These are phyloP conservation scores for Elachura formosa DNA, from an alignment of 2,113 vertebrate species.

Conservation along the genomic window DNA sequence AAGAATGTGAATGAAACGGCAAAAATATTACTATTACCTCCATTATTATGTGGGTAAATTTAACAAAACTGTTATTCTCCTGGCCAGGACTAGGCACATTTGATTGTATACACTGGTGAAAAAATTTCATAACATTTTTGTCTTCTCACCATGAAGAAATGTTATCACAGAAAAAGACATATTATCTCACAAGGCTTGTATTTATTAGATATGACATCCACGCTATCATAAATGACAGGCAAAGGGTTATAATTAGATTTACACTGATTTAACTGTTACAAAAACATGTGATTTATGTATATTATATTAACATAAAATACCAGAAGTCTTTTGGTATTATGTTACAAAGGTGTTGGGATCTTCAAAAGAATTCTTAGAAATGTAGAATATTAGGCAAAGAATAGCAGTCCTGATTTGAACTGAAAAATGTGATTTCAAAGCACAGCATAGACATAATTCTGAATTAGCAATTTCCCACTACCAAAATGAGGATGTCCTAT, in stretches of 20 bases:
- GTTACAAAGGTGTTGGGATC: not conserved
- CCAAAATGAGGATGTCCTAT: fast-evolving
- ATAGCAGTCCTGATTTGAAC: not conserved
- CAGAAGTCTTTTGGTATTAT: not conserved
- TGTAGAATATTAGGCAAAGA: not conserved
- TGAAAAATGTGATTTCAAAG: not conserved
- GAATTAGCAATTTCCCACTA: not conserved
- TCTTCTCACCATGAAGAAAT: not conserved
- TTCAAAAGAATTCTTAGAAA: not conserved
- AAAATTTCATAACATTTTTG: not conserved
- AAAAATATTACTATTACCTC: not conserved
- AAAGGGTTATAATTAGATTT: not conserved
- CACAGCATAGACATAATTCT: not conserved
- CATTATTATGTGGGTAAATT: not conserved
- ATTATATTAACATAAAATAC: not conserved
- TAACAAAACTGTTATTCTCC: not conserved
- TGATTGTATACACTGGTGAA: not conserved
- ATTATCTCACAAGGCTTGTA: not conserved
- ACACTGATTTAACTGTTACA: not conserved
- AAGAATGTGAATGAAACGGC: not conserved
- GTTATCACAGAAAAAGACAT: not conserved
- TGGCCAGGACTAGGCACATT: not conserved
- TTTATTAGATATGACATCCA: not conserved
- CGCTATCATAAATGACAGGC: not conserved
- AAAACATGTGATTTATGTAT: not conserved